Evolutionary conservation across 2,113 vertebrate species (phyloP).

Genomic region (Neotoma lepida): DNA sequence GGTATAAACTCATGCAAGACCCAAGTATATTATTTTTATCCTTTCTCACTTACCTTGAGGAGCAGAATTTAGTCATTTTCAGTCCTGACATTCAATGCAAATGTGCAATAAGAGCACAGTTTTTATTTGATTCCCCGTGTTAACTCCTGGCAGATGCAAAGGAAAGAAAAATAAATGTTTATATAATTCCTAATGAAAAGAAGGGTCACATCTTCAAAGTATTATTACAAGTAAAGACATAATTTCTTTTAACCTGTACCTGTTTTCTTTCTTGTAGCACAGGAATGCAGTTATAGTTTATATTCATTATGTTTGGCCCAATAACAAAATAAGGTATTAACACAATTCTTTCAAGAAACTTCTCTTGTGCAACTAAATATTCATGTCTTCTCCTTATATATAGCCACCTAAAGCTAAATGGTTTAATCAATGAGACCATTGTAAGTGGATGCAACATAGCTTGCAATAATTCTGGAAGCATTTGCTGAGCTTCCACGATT

Average conservation of each 20-base stretch:
- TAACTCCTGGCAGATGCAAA: neutral
- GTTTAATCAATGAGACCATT: conserved; percentile 31
- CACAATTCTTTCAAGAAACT: conserved; percentile 40
- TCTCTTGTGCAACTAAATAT: conserved; percentile 48
- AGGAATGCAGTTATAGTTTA: neutral
- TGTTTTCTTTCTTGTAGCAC: conserved; percentile 17
- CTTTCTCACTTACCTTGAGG: neutral
- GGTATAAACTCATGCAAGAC: neutral
- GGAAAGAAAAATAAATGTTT: neutral
- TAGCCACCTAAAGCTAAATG: conserved; percentile 37
- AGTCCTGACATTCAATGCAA: conserved; percentile 54
- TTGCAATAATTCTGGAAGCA: conserved; percentile 56
- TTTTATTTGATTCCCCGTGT: neutral
- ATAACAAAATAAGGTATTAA: conserved; percentile 52
- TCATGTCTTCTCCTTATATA: conserved; percentile 38
- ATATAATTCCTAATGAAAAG: neutral
- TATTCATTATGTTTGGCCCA: conserved; percentile 31
- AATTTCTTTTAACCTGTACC: neutral
- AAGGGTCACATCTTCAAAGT: neutral
- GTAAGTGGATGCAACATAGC: neutral
- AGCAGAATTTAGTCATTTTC: neutral
- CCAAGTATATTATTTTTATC: neutral
- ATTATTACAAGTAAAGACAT: neutral
- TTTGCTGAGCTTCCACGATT: conserved; percentile 45
- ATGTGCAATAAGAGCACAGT: neutral